Base-by-base conservation (phyloP, 2,888 invertebrate genomes). In the Oscheius sp. region DNA sequence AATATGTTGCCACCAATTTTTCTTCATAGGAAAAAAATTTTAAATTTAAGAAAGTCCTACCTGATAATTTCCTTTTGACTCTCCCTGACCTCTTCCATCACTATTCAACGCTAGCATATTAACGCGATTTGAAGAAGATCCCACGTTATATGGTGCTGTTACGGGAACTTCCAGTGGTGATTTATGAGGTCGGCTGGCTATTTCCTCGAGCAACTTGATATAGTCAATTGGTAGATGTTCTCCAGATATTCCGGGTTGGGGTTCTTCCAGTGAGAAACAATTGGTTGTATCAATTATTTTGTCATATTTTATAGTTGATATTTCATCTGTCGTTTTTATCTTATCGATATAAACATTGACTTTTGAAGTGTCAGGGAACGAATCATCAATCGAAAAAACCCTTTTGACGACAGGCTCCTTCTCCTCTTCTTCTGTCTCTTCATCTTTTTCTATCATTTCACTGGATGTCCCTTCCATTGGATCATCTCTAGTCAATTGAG, bases 171-270 rank as follows among this genome's bases (percentile, higher is more conserved):
- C 47, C 22, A 62, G 33, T 24, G 8, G 28, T 5, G 33, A 32
- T 24, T 62, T 62, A 9, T 47, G 45, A 2, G 62, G 62, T 6
- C 33, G 24, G 17, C n/a, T 14, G 22, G 33, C 49, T n/a, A 44
- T n/a, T 20, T 41, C 44, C n/a, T 20, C 26, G 6, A 17, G 28
- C 28, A 59, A n/a, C 26, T 59, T 59, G 12, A 41, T 9, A 9
- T 59, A 59, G 28, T 59, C 59, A n/a, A 44, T 14, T 5, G 59
- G 59, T n/a, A 59, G 33, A 17, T 17, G 50, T 26, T 50, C 54
- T 17, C 36, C 54, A 32, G n/a, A n/a, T n/a, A 20, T 41, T n/a
- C n/a, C n/a, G n/a, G n/a, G n/a, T n/a, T n/a, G n/a, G n/a, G n/a
- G n/a, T n/a, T n/a, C n/a, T n/a, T n/a, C n/a, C n/a, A n/a, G n/a